These are phyloP conservation scores for Chionodraco myersi DNA, from an alignment of 2,113 vertebrate genomes.

Conservation along the genomic window DNA sequence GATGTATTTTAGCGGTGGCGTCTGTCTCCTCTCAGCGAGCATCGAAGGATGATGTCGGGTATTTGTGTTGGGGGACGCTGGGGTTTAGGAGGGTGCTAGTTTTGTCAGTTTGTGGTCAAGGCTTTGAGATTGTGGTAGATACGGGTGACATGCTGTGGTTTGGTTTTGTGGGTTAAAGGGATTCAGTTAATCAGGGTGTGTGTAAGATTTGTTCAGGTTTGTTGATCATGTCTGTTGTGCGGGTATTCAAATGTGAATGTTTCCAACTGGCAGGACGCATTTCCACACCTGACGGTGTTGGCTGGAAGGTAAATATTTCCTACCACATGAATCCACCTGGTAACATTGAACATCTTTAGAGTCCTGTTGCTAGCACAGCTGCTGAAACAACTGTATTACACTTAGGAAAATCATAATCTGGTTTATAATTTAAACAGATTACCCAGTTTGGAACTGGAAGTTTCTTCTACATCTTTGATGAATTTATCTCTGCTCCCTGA, in stretches of 20 bases:
- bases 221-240: conserved; percentile 23
- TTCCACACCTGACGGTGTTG: conserved; percentile 38
- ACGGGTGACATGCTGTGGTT: conserved; percentile 44
- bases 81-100: conserved; percentile 67
- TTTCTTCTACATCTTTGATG: conserved; percentile 17
- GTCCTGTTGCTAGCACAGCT: conserved; percentile 14
- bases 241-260: conserved; percentile 11
- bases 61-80: conserved; percentile 53
- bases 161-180: conserved; percentile 40
- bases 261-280: conserved; percentile 12
- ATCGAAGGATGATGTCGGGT: conserved; percentile 57
- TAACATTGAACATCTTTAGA: conserved; percentile 10
- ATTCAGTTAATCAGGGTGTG: conserved; percentile 35
- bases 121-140: conserved; percentile 62
- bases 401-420: conserved; percentile 2
- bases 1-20: conserved; percentile 77
- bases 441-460: background rate
- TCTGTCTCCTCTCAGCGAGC: conserved; percentile 71
- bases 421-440: conserved; percentile 19
- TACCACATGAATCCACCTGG: conserved; percentile 29
- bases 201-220: conserved; percentile 28
- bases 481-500: conserved; percentile 5
- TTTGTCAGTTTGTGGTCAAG: conserved; percentile 68
- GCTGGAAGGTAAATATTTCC: conserved; percentile 43
- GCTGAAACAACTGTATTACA: conserved; percentile 28